phyloP scores from a whole-genome alignment of 2,888 invertebrate genomes.

The Lingula anatina region DNA sequence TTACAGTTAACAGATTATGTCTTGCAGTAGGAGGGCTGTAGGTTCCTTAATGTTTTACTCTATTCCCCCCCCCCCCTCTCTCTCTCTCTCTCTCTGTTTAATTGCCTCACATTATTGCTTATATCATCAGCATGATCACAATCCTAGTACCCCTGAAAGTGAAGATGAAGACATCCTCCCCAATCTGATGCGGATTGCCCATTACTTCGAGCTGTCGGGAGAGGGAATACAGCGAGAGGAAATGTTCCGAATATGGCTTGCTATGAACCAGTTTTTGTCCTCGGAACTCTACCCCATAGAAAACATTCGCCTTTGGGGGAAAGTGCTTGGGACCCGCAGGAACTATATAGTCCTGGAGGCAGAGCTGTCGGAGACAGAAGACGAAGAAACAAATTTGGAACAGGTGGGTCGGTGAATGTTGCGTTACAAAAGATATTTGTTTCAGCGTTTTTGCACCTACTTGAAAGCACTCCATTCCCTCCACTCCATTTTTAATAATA shows the following conservation, averaged over 20 bases:
- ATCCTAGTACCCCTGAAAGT: too few relatives aligned
- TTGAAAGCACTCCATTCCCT: too few relatives aligned
- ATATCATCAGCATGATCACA: too few relatives aligned
- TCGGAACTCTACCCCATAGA: constrained; percentile 14
- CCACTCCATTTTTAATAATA: too few relatives aligned
- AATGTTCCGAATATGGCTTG: constrained; percentile 66
- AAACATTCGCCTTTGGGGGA: constrained; percentile 69
- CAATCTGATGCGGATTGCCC: constrained; percentile 52
- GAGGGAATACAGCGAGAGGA: constrained; percentile 69
- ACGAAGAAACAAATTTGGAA: too few relatives aligned
- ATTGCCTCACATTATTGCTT: too few relatives aligned
- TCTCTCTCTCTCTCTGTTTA: too few relatives aligned
- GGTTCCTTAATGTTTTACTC: constrained; percentile 3
- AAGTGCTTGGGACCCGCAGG: constrained; percentile 68
- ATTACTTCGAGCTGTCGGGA: constrained; percentile 62
- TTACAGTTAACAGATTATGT: too few relatives aligned
- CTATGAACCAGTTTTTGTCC: constrained; percentile 65
- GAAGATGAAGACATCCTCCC: constrained; percentile 24
- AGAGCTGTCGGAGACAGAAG: constrained; percentile 65
- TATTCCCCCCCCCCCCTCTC: too few relatives aligned
- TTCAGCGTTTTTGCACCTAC: too few relatives aligned
- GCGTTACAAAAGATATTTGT: too few relatives aligned
- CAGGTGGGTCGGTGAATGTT: too few relatives aligned
- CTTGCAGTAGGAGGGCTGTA: constrained; percentile 15
- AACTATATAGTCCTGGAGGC: constrained; percentile 76